A percentile compares a stretch with the other conserved stretches of the same genome.
phyloP scores from a whole-genome alignment of 2,797 vertebrate species.

The Eurystomus glaucurus region DNA sequence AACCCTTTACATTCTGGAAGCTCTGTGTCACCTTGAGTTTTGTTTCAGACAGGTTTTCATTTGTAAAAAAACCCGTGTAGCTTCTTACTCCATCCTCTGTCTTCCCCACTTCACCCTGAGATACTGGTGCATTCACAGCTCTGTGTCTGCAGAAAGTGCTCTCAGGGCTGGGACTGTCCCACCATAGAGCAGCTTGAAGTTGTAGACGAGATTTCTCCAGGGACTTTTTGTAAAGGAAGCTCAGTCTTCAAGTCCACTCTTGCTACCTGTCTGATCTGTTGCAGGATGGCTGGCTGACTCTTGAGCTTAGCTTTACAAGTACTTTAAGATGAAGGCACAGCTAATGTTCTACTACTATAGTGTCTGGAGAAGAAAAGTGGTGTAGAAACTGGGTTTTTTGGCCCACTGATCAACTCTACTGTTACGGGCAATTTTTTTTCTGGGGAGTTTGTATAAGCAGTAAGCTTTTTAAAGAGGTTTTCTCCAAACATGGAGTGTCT shows the following conservation, averaged over 20 bases:
- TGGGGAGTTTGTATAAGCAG: neutral
- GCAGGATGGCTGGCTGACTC: neutral
- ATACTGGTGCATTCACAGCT: neutral
- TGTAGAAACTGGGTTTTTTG: neutral
- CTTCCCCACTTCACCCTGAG: rapidly evolving
- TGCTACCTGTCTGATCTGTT: neutral
- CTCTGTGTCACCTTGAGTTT: neutral
- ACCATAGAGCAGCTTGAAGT: rapidly evolving
- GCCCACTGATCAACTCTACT: rapidly evolving
- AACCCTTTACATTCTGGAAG: neutral
- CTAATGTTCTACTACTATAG: neutral
- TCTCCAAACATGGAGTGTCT: neutral
- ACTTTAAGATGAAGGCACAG: neutral
- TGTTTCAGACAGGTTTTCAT: neutral
- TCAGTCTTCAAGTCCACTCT: neutral
- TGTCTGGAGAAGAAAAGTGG: neutral
- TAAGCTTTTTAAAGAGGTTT: neutral
- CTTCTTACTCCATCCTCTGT: neutral
- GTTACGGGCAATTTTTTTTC: neutral
- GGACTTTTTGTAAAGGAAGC: neutral
- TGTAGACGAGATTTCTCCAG: neutral
- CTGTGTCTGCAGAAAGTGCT: neutral
- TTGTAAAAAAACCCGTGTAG: neutral
- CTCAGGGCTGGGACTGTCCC: neutral
- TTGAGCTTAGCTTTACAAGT: neutral